These are phyloP conservation scores for Lepeophtheirus nordmannii DNA, from an alignment of 2,888 invertebrate genomes.

Conservation along the genomic window DNA sequence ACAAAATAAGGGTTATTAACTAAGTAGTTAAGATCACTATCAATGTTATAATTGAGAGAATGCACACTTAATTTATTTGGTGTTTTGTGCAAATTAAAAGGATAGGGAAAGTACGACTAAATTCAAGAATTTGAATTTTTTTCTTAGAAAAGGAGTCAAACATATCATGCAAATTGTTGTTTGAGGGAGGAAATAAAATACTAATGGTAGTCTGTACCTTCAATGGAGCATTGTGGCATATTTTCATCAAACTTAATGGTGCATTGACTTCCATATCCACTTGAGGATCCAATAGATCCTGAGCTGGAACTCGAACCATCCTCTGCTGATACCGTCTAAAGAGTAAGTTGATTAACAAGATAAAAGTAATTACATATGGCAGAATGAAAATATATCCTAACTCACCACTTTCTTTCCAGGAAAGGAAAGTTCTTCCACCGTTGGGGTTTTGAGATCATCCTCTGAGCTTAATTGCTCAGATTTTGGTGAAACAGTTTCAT, in stretches of 20 bases:
- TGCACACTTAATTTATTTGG: too few relatives aligned
- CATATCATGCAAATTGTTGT: too few relatives aligned
- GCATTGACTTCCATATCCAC: slow-evolving; percentile 19
- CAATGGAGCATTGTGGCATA: neutral
- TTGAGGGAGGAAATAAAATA: too few relatives aligned
- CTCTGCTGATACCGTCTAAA: neutral
- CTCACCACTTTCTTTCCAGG: slow-evolving; percentile 16
- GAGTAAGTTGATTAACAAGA: neutral
- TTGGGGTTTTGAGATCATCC: slow-evolving; percentile 21
- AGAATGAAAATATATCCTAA: too few relatives aligned
- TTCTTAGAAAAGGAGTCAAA: too few relatives aligned
- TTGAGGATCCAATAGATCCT: slow-evolving; percentile 17
- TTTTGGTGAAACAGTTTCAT: neutral
- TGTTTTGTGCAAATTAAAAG: too few relatives aligned
- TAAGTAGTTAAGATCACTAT: too few relatives aligned
- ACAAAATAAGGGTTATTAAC: too few relatives aligned
- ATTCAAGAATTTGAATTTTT: too few relatives aligned
- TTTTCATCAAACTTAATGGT: slow-evolving; percentile 18
- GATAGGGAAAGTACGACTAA: too few relatives aligned
- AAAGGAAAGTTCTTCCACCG: slow-evolving; percentile 17
- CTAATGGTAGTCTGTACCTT: neutral
- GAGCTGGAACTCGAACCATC: slow-evolving; percentile 16
- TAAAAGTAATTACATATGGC: neutral
- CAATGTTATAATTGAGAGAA: too few relatives aligned
- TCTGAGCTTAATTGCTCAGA: neutral